Base-by-base conservation (phyloP, 2,888 invertebrate species). In the Dexiosoma caninum region DNA sequence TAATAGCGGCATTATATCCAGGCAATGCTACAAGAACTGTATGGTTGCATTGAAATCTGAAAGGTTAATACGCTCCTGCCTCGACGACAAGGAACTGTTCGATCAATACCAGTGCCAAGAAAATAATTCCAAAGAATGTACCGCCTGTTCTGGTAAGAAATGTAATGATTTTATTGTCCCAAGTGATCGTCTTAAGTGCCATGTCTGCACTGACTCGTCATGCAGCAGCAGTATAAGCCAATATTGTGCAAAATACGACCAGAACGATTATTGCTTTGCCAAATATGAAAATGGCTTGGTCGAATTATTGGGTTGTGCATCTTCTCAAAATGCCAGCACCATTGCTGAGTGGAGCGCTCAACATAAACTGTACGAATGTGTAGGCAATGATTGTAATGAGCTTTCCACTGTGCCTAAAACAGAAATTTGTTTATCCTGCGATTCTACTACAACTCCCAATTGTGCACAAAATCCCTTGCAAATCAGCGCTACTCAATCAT, bases 91-190 rank as follows among this genome's bases (percentile, higher is more conserved):
- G 75, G 89, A 89, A 75, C 7, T 77, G 7, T 81, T 77, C 14
- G 84, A 83, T 14, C 89, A 85, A 1, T 42, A 71, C 0, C 49
- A 23, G 0, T 89, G 90, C 67, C 78, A 69, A 32, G 27, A 4
- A 0, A 85, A 85, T 35, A 81, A 51, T 3, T 82, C 84, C 2
- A 85, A 83, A 32, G 81, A 84, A 4, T 88, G 88, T 35, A 78
- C 84, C 40, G 70, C 83, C 16, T 88, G 88, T 32, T 49, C 78
- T 0, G 82, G 32, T 0, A 27, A 55, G 0, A 49, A 53, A 3
- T 88, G 89, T 81, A 89, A 89, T 71, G 84, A 72, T 7, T 87
- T 87, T 60, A 59, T 55, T 2, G 88, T 83, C 62, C 90, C 90
- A 0, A 27, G 44, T 0, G 86, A 88, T 76, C 86, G 88, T 5